Percentiles rank a stretch among this genome's conserved stretches.
These are phyloP conservation scores for Ectobius pallidus DNA, from an alignment of 2,888 invertebrate genomes.

Conservation along the genomic window DNA sequence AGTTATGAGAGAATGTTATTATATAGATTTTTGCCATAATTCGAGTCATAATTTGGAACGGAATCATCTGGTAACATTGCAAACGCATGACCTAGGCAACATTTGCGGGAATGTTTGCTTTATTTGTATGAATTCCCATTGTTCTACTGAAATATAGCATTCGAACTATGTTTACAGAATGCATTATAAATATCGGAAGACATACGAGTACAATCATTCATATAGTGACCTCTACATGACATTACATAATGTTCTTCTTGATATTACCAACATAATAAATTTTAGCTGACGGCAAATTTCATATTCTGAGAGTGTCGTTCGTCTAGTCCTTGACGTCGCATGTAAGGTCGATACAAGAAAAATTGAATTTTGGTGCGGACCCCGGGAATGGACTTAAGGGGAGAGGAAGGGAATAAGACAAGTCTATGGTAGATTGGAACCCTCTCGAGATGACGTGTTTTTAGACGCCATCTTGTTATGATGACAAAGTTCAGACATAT, in stretches of 20 bases:
- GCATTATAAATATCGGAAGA: no score
- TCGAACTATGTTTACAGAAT: no score
- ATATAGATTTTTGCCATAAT: no score
- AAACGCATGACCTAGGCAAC: no score
- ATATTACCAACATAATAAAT: background rate
- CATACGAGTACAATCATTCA: no score
- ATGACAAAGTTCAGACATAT: background rate
- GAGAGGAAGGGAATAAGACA: no score
- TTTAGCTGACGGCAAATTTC: background rate
- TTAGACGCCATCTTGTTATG: background rate
- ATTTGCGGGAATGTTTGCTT: no score
- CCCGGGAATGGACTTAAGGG: background rate
- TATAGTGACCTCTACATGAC: background rate
- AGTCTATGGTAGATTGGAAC: background rate
- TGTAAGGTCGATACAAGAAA: background rate
- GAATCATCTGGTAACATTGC: no score
- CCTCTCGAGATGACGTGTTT: background rate
- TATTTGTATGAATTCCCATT: no score
- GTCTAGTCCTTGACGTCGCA: background rate
- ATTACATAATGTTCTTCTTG: background rate
- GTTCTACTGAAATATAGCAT: no score
- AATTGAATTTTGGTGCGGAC: constrained; percentile 11
- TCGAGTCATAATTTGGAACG: no score
- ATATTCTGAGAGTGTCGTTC: background rate
- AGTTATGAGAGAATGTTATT: no score